Evolutionary conservation across 2,888 invertebrate species (phyloP).

Genomic region (Dione juno): DNA sequence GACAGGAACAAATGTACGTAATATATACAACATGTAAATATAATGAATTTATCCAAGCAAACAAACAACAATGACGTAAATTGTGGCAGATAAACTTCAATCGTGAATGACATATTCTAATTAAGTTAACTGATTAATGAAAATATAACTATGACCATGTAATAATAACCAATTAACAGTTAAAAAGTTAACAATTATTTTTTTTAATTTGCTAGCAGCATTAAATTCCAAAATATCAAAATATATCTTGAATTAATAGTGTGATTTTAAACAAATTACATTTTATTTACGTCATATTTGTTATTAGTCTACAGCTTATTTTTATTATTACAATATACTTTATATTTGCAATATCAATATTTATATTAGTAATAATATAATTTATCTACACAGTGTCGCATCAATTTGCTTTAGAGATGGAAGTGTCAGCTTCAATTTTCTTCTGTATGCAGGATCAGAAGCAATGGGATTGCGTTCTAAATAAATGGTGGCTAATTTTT

Average conservation of each 20-base stretch:
- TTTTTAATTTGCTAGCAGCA: too few relatives aligned
- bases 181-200: too few relatives aligned
- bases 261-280: too few relatives aligned
- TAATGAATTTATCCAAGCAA: neutral
- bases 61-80: conserved; percentile 14
- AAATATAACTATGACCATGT: too few relatives aligned
- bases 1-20: neutral
- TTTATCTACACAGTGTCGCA: conserved; percentile 94
- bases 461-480: conserved; percentile 96
- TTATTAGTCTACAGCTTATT: neutral
- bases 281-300: conserved; percentile 3
- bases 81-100: neutral
- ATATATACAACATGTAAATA: neutral
- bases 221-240: too few relatives aligned
- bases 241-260: too few relatives aligned
- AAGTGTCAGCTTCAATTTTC: conserved; percentile 94
- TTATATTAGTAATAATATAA: conserved; percentile 17
- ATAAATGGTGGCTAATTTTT: conserved; percentile 92
- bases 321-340: neutral
- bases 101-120: too few relatives aligned
- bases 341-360: neutral
- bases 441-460: conserved; percentile 91
- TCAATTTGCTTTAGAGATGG: conserved; percentile 96
- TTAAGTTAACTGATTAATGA: too few relatives aligned
- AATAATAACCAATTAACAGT: too few relatives aligned